phyloP scores from a whole-genome alignment of 2,888 invertebrate species.

The Drosophila prostipennis region DNA sequence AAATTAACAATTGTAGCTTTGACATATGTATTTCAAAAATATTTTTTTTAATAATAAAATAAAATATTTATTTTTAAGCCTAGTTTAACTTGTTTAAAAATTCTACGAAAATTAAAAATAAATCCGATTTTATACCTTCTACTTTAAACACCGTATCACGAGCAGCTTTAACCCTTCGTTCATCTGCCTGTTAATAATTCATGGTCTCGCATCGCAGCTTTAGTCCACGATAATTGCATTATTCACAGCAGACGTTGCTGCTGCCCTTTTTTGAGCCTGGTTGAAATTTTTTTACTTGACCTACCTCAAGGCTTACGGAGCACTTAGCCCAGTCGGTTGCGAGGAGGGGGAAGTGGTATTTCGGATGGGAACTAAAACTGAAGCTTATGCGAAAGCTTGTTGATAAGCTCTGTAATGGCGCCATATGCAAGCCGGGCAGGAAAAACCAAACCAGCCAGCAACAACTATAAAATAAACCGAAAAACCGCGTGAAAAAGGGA shows the following conservation, averaged over 20 bases:
- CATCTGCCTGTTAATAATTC: slow-evolving; percentile 10
- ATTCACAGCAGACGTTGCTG: slow-evolving; percentile 31
- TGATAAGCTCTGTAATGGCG: slow-evolving; percentile 69
- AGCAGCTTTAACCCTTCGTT: slow-evolving; percentile 3
- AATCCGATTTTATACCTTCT: not conserved
- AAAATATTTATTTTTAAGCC: too few species aligned
- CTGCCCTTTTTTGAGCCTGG: slow-evolving; percentile 16
- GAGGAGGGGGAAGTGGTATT: not conserved
- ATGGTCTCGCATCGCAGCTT: slow-evolving; percentile 25
- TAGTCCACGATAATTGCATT: slow-evolving; percentile 29
- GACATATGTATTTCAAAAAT: too few species aligned
- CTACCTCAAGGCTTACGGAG: slow-evolving; percentile 44
- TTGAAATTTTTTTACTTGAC: slow-evolving; percentile 34
- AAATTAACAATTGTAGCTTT: too few species aligned
- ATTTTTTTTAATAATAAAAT: too few species aligned
- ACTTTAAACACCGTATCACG: slow-evolving; percentile 1
- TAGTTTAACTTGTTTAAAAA: too few species aligned
- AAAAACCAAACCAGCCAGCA: slow-evolving; percentile 14
- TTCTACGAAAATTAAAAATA: too few species aligned
- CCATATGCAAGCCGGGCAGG: slow-evolving; percentile 52
- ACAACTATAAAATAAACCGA: slow-evolving; percentile 25
- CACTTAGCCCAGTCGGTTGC: slow-evolving; percentile 32
- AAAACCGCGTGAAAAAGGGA: slow-evolving; percentile 30
- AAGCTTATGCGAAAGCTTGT: slow-evolving; percentile 54
- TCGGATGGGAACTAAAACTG: slow-evolving; percentile 27